Base-by-base conservation (phyloP, 2,797 vertebrate genomes). In the Pipistrellus nathusii region DNA sequence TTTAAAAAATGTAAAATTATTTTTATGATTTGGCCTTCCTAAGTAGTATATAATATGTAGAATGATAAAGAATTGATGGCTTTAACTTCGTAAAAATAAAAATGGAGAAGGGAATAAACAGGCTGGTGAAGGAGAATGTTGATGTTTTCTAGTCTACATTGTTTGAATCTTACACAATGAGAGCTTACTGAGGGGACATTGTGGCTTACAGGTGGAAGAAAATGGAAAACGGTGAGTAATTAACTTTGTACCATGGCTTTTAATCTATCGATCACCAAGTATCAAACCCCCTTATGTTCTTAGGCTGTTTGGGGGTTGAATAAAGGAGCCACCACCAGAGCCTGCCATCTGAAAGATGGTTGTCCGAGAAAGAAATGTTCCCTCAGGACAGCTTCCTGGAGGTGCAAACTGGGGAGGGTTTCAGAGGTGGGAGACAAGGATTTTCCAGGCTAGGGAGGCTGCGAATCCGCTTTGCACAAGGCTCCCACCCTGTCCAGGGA, bases 1-100 rank as follows among this genome's bases (percentile, higher is more conserved):
- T n/a, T n/a, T 71, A 88, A 85, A 91, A 93, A 88, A 81, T 55
- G 48, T 41, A 57, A 51, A 66, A 23, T 59, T 72, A n/a, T 77
- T 59, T 85, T 89, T 38, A 53, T 46, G 91, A 68, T 15, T 89
- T 73, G 46, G 20, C 20, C 71, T 85, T 88, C 18, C 46, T 86
- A 86, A 89, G n/a, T 64, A 83, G 27, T 30, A 71, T 11, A 72
- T 20, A 86, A 90, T 84, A 85, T 68, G 21, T 35, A 92, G 81
- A 90, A 69, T 76, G 10, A 48, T 77, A 25, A 76, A 62, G 83
- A 10, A 62, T 6, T 12, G 59, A 72, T 21, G 78, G 2, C 38
- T 87, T 66, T 55, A 71, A 59, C 38, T 35, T 91, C 12, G n/a
- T 38, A 75, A 55, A 71, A 90, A 92, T 84, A 57, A 66, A 93